Evolutionary conservation across 1,140 invertebrate species (phyloP).

Genomic region (Drosophila miranda): DNA sequence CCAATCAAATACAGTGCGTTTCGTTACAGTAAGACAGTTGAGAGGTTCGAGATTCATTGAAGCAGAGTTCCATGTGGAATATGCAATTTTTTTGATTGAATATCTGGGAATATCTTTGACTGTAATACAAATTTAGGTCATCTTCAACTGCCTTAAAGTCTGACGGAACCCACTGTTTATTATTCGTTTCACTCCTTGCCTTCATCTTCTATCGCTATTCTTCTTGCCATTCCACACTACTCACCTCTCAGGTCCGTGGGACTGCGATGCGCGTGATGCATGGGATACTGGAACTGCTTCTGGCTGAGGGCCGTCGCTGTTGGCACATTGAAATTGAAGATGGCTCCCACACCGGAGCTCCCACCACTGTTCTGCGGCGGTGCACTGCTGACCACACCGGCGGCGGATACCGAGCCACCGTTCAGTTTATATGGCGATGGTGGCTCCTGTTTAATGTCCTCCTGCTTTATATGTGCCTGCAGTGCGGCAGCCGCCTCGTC

Average conservation of each 20-base stretch:
- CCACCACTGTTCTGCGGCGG: slow-evolving; percentile 48
- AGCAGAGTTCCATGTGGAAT: no score
- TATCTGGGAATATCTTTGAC: no score
- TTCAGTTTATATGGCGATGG: slow-evolving; percentile 76
- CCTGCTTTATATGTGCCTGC: slow-evolving; percentile 72
- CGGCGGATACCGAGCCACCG: slow-evolving; percentile 34
- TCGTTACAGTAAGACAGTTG: neutral
- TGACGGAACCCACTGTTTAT: neutral
- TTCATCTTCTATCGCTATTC: neutral
- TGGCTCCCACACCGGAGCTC: slow-evolving; percentile 44
- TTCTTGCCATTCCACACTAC: neutral
- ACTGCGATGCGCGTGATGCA: slow-evolving; percentile 68
- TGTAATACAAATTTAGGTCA: no score
- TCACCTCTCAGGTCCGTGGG: slow-evolving; percentile 74
- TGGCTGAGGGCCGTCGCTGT: slow-evolving; percentile 65
- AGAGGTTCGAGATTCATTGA: neutral
- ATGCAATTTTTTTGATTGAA: no score
- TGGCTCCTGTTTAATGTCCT: slow-evolving; percentile 80
- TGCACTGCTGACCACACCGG: slow-evolving; percentile 51
- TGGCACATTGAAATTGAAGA: slow-evolving; percentile 82
- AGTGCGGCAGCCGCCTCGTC: slow-evolving; percentile 21
- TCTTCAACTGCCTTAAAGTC: no score
- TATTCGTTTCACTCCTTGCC: neutral
- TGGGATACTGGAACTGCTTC: slow-evolving; percentile 69
- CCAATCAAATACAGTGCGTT: neutral